phyloP scores from a whole-genome alignment of 2,113 vertebrate species.

The Mesembrinibis cayennensis region DNA sequence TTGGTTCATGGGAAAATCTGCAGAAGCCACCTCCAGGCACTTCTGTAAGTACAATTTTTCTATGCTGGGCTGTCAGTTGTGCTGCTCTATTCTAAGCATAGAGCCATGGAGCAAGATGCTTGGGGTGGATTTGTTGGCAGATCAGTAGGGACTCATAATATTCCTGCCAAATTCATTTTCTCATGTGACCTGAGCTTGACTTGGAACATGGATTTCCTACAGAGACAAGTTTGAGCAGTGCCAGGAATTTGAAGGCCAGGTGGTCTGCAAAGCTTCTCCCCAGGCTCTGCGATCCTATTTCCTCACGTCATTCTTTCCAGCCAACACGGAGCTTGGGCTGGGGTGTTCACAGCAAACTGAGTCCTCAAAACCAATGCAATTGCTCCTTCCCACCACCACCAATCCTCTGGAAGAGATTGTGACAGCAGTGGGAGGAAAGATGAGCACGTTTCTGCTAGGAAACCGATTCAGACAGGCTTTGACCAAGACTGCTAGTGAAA shows the following conservation, averaged over 20 bases:
- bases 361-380: neutral
- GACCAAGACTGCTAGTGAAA: constrained; percentile 14
- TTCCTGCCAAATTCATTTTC: constrained; percentile 62
- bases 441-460: constrained; percentile 43
- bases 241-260: constrained; percentile 54
- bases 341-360: constrained; percentile 18
- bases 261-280: constrained; percentile 56
- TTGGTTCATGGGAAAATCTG: neutral
- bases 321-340: neutral
- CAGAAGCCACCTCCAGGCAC: constrained; percentile 35
- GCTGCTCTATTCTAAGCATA: constrained; percentile 49
- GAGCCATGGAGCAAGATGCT: constrained; percentile 44
- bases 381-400: constrained; percentile 10
- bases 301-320: constrained; percentile 34
- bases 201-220: constrained; percentile 61
- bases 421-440: constrained; percentile 35
- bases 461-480: constrained; percentile 23
- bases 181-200: constrained; percentile 61
- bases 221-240: constrained; percentile 42
- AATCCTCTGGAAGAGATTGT: constrained; percentile 2
- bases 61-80: constrained; percentile 7
- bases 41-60: constrained; percentile 11
- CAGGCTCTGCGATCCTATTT: constrained; percentile 40
- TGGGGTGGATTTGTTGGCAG: constrained; percentile 60
- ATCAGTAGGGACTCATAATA: constrained; percentile 38